Percentiles rank a stretch among this genome's conserved stretches.
These are phyloP conservation scores for Setophaga petechia DNA, from an alignment of 2,113 vertebrate genomes.

Conservation along the genomic window DNA sequence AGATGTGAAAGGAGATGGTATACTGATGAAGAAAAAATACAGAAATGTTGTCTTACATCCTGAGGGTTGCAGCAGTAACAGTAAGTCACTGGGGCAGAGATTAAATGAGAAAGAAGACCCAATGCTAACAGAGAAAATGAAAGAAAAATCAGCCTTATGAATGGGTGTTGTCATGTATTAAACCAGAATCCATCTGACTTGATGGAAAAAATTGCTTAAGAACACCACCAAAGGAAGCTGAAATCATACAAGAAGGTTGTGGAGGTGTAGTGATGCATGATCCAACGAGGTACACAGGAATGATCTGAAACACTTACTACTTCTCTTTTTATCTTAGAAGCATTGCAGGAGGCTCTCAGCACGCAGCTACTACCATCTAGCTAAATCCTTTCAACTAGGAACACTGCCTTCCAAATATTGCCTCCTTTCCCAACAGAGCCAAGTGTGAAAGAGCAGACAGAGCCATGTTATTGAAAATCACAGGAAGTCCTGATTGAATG, in stretches of 20 bases:
- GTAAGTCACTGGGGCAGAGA: constrained; percentile 17
- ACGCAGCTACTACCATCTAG: neutral
- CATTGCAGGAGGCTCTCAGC: neutral
- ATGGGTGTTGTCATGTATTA: neutral
- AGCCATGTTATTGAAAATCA: constrained; percentile 13
- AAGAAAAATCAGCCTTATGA: constrained; percentile 10
- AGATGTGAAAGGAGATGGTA: neutral
- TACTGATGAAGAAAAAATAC: constrained; percentile 10
- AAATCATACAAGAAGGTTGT: neutral
- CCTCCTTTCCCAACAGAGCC: neutral
- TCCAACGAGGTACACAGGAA: neutral
- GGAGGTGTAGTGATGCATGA: neutral
- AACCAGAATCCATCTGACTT: neutral
- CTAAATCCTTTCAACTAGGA: neutral
- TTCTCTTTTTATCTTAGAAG: neutral
- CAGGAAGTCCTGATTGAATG: neutral
- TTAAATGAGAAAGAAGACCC: neutral
- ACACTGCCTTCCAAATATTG: neutral
- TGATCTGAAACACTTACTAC: neutral
- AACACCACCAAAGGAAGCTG: neutral
- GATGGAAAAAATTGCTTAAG: neutral
- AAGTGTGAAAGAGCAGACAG: neutral
- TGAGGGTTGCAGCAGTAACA: neutral
- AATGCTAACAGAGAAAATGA: neutral
- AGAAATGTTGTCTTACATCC: neutral